Base-by-base conservation (phyloP, 2,797 vertebrate species). In the Nannoperca australis region DNA sequence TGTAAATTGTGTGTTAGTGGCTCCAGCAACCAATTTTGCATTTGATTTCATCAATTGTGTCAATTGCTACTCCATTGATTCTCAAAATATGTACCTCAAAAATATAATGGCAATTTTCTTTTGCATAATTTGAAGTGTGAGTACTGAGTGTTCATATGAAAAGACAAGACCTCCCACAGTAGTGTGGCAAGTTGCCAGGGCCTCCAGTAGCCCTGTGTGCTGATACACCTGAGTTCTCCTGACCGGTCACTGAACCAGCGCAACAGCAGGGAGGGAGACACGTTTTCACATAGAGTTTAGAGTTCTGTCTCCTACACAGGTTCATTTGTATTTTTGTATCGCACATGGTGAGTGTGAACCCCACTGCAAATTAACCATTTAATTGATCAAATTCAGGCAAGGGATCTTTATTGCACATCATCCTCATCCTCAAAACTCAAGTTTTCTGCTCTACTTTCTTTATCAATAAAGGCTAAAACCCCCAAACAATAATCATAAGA, bases 221-320 rank as follows among this genome's bases (percentile, higher is more conserved):
- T 54, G 90, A 91, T 76, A 84, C 88, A 89, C 89, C 85, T 91
- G 87, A 92, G 81, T 70, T 88, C 76, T 70, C 70, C 84, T 94
- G 93, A 92, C 91, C 81, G 53, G 61, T 79, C 68, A 14, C 72
- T 92, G 93, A 93, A 92, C 92, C 86, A 76, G 74, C 34, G 3
- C 84, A 68, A 78, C 77, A 69, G 54, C 69, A 76, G 63, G 74
- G 64, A 76, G 64, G 68, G 54, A 44, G 65, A 20, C 55, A 27
- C 24, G 24, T 27, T 27, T 27, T 27, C 24, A 27, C 24, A 27
- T 27, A 27, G 24, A 27, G 24, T 27, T 27, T 15, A 27, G 13
- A 53, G 36, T 38, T 38, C 20, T 5, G 49, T 50, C n/a, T 50
- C n/a, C 49, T 22, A 50, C 49, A 22, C 49, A 50, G n/a, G n/a